Evolutionary conservation across 2,113 vertebrate genomes (phyloP).

Genomic region (Mionectes macconnelli): DNA sequence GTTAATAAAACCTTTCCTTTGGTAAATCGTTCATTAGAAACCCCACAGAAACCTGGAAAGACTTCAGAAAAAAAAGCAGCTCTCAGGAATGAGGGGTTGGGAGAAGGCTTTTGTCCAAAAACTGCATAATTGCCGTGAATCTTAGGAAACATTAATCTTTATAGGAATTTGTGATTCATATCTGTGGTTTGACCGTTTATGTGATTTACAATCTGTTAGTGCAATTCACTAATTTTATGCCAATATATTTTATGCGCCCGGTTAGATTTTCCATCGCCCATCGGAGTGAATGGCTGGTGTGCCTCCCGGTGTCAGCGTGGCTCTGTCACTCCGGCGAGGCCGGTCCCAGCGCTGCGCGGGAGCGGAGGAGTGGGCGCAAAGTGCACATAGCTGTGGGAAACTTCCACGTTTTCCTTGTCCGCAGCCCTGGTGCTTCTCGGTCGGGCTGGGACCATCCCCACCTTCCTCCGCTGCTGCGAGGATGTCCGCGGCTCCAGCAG

Average conservation of each 20-base stretch:
- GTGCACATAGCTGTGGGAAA: neutral
- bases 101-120: constrained; percentile 55
- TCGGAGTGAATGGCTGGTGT: neutral
- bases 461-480: neutral
- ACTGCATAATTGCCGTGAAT: constrained; percentile 44
- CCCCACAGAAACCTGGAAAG: constrained; percentile 22
- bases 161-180: constrained; percentile 63
- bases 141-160: constrained; percentile 61
- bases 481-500: neutral
- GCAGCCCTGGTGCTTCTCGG: neutral
- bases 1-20: constrained; percentile 66
- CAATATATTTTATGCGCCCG: constrained; percentile 4
- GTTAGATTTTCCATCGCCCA: neutral
- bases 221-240: constrained; percentile 57
- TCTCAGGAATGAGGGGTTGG: neutral
- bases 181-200: constrained; percentile 43
- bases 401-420: neutral
- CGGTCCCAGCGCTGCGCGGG: neutral
- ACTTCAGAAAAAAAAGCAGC: neutral
- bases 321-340: neutral
- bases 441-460: neutral
- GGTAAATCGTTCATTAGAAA: constrained; percentile 34
- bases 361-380: neutral
- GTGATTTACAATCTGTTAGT: constrained; percentile 51
- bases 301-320: neutral